Evolutionary conservation across 1,140 invertebrate species (phyloP), one percentile per base, ranked within the genome.

Genomic region (Calephelis nemesis): DNA sequence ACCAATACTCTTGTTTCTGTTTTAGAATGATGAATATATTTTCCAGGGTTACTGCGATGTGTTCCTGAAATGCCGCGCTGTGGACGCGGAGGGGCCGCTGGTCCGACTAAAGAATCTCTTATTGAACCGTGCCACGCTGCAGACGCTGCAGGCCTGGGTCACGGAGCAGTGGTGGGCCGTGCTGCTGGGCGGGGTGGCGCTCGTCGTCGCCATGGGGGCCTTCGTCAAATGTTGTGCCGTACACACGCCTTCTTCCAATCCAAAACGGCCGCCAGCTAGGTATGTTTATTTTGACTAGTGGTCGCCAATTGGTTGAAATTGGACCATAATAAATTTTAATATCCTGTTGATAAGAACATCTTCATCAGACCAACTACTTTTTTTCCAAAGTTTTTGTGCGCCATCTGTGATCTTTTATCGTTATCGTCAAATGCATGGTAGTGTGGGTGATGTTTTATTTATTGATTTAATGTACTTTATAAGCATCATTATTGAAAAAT

Each of bases 201-300:
- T 99, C 78, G 95, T 99, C 8, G 95, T 99, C 70, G 95, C 98
- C 77, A 99, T 99, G 98, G 98, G 97, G 39, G 92, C 98, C n/a
- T 99, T 99, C 90, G 99, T 99, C 77, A 99, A 99, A 88, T 99
- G 98, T 85, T 99, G 98, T 92, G 98, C 99, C 12, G 98, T 99
- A 64, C 98, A 99, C 88, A 99, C 99, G 52, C 99, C 99, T 15
- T 99, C 98, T 62, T 98, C 96, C 63, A 99, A 99, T 94, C 98
- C 98, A 9, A 98, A 98, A 86, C 96, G 97, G 81, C 95, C 96
- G 62, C 96, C 97, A 0, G 96, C 97, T 6, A 94, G 89, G 89
- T 92, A 65, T 40, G 39, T 15, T 5, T 19, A 42, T 64, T 64
- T 10, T 52, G 42, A 45, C 42, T 9, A 45, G 8, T 45, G 5